Evolutionary conservation across 1,140 invertebrate genomes (phyloP).

Genomic region (Pollicipes pollicipes): DNA sequence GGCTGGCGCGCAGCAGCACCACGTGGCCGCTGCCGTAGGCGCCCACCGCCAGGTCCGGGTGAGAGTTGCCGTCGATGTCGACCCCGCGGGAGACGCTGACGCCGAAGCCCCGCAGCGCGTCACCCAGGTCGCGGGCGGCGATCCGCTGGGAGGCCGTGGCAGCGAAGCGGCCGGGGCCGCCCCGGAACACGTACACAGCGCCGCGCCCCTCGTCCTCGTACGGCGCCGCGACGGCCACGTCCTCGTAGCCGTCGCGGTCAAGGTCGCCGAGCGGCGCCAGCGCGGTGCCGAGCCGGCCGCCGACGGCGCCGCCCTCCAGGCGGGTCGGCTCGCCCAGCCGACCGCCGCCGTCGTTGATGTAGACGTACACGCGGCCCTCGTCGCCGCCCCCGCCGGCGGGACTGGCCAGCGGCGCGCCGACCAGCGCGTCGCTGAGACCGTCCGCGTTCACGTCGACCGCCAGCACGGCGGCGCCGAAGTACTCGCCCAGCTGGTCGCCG

Average conservation of each 20-base stretch:
- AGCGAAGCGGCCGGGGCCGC: conserved; percentile 14
- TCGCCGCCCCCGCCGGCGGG: neutral
- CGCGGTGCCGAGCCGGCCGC: conserved; percentile 13
- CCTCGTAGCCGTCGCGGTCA: conserved; percentile 14
- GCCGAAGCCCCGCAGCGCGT: conserved; percentile 23
- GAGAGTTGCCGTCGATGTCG: conserved; percentile 28
- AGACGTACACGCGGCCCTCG: neutral
- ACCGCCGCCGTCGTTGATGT: neutral
- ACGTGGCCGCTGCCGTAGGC: conserved; percentile 20
- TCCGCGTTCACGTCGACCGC: neutral
- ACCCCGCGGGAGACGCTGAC: conserved; percentile 21
- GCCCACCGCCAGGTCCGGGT: conserved; percentile 26
- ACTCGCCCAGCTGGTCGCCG: neutral
- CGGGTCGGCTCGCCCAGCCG: neutral
- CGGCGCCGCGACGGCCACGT: conserved; percentile 35
- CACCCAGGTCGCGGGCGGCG: conserved; percentile 12
- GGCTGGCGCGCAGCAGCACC: conserved; percentile 17
- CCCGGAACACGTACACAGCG: conserved; percentile 36
- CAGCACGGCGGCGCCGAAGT: conserved; percentile 1
- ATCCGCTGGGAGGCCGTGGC: conserved; percentile 20
- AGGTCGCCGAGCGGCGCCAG: conserved; percentile 14
- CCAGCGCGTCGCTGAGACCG: neutral
- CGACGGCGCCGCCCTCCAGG: neutral
- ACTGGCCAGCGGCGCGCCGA: neutral
- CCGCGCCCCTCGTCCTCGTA: conserved; percentile 31